phyloP scores from a whole-genome alignment of 2,888 invertebrate species.

The Lasius platythorax region DNA sequence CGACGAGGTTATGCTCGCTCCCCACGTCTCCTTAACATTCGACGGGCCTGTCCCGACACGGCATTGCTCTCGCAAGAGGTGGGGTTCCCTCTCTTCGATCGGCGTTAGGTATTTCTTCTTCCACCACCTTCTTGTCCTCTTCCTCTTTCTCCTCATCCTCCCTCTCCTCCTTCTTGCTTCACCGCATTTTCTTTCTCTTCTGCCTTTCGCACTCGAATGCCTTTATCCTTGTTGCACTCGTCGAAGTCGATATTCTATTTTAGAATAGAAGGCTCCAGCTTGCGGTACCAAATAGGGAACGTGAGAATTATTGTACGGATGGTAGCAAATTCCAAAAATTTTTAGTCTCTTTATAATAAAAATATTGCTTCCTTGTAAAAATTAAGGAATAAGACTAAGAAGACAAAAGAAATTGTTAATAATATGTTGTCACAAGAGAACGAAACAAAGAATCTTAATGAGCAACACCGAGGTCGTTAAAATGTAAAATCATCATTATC shows the following conservation, averaged over 20 bases:
- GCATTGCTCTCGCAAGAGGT: conserved; percentile 78
- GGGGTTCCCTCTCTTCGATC: conserved; percentile 80
- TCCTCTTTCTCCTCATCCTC: conserved; percentile 54
- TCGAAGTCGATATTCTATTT: background rate
- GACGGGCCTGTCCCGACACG: conserved; percentile 83
- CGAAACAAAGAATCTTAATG: background rate
- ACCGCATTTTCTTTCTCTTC: conserved; percentile 36
- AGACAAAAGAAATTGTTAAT: background rate
- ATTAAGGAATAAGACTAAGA: background rate
- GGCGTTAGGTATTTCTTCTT: conserved; percentile 75
- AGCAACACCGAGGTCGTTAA: background rate
- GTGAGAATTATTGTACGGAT: background rate
- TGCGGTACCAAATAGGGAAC: background rate
- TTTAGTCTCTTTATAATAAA: background rate
- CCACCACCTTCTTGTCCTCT: conserved; percentile 53
- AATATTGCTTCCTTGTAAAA: background rate
- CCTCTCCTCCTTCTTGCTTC: conserved; percentile 56
- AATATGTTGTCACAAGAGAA: no score
- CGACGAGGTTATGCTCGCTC: conserved; percentile 80
- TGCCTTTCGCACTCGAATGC: conserved; percentile 21
- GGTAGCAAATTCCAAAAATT: background rate
- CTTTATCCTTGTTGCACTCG: conserved; percentile 46
- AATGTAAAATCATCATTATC: background rate
- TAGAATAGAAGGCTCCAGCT: background rate
- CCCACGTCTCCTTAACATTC: conserved; percentile 82